Conservation (phyloP, 1,140 invertebrate genomes). For the Parasteatoda tepidariorum region DNA sequence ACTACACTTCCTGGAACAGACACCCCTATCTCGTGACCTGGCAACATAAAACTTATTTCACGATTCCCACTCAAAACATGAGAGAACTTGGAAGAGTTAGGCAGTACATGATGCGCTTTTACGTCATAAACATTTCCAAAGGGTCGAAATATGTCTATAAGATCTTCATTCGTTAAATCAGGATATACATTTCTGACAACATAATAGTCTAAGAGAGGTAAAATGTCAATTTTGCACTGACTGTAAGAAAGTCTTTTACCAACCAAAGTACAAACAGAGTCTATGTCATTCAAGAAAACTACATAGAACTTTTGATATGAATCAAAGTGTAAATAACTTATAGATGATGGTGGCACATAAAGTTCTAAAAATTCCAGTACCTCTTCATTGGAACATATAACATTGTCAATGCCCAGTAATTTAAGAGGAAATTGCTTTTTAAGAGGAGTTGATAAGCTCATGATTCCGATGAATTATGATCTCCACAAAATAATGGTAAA, state of each 20-base stretch:
- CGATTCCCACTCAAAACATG: conserved; percentile 17
- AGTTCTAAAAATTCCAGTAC: neutral
- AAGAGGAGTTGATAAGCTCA: too few species aligned
- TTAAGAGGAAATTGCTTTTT: conserved; percentile 25
- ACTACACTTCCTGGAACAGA: neutral
- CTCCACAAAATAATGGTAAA: too few species aligned
- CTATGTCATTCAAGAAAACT: neutral
- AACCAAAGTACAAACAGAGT: neutral
- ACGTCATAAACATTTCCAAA: conserved; percentile 18
- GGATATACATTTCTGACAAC: conserved; percentile 21
- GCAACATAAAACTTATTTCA: conserved; percentile 23
- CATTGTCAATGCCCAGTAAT: neutral
- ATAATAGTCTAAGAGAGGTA: conserved; percentile 8
- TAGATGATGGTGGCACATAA: neutral
- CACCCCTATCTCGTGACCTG: neutral
- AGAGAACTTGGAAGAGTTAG: conserved; percentile 9
- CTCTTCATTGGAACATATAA: neutral
- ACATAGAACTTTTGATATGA: conserved; percentile 9
- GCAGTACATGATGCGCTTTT: neutral
- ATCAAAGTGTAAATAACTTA: conserved; percentile 1
- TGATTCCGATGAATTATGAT: too few species aligned
- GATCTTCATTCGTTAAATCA: neutral
- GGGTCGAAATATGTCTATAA: neutral
- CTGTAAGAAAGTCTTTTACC: neutral
- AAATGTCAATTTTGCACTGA: neutral